Conservation (phyloP, 2,797 vertebrate species). For the Lates japonicus region DNA sequence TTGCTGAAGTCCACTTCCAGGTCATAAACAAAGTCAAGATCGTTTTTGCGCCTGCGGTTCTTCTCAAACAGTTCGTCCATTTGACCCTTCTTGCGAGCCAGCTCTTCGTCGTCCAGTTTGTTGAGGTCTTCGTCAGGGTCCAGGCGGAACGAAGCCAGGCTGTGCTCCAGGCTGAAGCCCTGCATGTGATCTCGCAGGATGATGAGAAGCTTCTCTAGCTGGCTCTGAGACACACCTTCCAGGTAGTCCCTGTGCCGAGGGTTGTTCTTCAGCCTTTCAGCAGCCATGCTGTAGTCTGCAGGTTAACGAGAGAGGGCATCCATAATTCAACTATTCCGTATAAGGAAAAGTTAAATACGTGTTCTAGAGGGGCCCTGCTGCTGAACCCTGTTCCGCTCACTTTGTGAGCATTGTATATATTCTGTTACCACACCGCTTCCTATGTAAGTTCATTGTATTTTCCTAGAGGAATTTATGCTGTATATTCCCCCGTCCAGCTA, state of each 20-base stretch:
- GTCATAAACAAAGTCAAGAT: conserved; percentile 93
- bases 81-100: conserved; percentile 91
- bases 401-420: background rate
- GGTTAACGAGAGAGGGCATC: background rate
- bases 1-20: conserved; percentile 91
- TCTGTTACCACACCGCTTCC: background rate
- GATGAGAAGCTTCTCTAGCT: conserved; percentile 90
- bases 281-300: conserved; percentile 90
- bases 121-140: conserved; percentile 93
- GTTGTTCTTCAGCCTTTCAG: conserved; percentile 93
- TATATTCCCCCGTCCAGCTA: background rate
- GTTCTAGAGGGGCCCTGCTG: too few species aligned
- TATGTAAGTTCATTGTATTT: background rate
- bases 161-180: conserved; percentile 88
- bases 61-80: conserved; percentile 95
- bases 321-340: background rate
- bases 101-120: conserved; percentile 91
- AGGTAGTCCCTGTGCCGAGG: conserved; percentile 91
- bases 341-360: background rate
- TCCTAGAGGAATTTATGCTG: background rate
- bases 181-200: conserved; percentile 89
- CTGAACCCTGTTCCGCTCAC: too few species aligned
- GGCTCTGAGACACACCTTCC: conserved; percentile 86
- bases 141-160: conserved; percentile 81
- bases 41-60: conserved; percentile 90